Evolutionary conservation across 2,797 vertebrate species (phyloP).

Genomic region (Sebastes steindachneri): DNA sequence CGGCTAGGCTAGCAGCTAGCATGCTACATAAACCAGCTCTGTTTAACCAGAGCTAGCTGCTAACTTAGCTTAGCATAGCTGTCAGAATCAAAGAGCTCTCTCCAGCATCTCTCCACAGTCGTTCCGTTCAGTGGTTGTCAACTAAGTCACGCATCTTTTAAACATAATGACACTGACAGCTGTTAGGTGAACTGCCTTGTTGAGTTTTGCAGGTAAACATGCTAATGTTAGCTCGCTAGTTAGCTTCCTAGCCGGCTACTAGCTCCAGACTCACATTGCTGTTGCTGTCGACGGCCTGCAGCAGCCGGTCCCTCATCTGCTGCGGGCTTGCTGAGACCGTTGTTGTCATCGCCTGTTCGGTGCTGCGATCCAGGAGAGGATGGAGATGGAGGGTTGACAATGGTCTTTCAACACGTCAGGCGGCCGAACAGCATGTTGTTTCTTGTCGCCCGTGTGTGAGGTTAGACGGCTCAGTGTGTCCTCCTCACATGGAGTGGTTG

Average conservation of each 20-base stretch:
- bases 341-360: slow-evolving; percentile 97
- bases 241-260: slow-evolving; percentile 56
- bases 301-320: slow-evolving; percentile 99
- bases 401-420: slow-evolving; percentile 69
- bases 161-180: neutral
- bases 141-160: neutral
- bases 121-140: neutral
- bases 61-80: slow-evolving; percentile 61
- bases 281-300: slow-evolving; percentile 97
- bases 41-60: slow-evolving; percentile 32
- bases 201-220: slow-evolving; percentile 50
- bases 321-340: slow-evolving; percentile 97
- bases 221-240: slow-evolving; percentile 33
- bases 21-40: slow-evolving; percentile 45
- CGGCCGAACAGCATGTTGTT: slow-evolving; percentile 79
- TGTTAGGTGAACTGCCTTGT: neutral
- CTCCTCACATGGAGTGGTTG: slow-evolving; percentile 69
- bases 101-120: neutral
- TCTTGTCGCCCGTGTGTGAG: slow-evolving; percentile 58
- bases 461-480: slow-evolving; percentile 55
- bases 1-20: slow-evolving; percentile 61
- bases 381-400: slow-evolving; percentile 70
- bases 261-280: slow-evolving; percentile 91
- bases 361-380: slow-evolving; percentile 85
- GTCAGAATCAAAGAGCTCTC: slow-evolving; percentile 58